These are phyloP conservation scores for Acleris literana DNA, from an alignment of 2,888 invertebrate genomes.

Conservation along the genomic window DNA sequence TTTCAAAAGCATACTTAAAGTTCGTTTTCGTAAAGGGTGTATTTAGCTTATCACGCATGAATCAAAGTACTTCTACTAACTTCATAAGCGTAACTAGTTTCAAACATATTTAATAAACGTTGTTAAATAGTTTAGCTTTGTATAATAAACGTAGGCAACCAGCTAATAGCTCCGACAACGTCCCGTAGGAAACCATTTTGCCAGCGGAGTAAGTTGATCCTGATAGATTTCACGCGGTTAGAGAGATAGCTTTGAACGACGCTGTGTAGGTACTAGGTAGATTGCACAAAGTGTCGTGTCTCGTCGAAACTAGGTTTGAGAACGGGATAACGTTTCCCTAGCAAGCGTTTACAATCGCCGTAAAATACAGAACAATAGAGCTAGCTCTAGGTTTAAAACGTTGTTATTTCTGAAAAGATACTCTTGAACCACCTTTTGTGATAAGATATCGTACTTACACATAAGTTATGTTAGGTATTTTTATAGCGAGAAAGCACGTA, in stretches of 20 bases:
- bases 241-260: slow-evolving; percentile 4
- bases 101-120: no score
- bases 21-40: no score
- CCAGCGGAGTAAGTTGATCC: slow-evolving; percentile 26
- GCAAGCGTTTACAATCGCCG: slow-evolving; percentile 7
- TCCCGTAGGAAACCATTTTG: slow-evolving; percentile 8
- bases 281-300: slow-evolving; percentile 30
- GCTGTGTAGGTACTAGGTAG: not conserved
- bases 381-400: slow-evolving; percentile 2
- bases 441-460: no score
- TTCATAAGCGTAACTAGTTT: no score
- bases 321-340: slow-evolving; percentile 23
- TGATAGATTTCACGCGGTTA: slow-evolving; percentile 19
- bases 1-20: no score
- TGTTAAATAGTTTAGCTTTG: no score
- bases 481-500: no score
- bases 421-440: slow-evolving; percentile 1
- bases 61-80: no score
- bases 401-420: slow-evolving; percentile 8
- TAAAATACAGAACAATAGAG: slow-evolving; percentile 9
- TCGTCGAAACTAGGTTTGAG: slow-evolving; percentile 11
- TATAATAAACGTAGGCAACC: no score
- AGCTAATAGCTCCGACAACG: no score
- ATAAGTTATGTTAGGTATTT: no score
- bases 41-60: no score